Conservation (phyloP, 2,797 vertebrate species). For the Chrysocyon brachyurus region DNA sequence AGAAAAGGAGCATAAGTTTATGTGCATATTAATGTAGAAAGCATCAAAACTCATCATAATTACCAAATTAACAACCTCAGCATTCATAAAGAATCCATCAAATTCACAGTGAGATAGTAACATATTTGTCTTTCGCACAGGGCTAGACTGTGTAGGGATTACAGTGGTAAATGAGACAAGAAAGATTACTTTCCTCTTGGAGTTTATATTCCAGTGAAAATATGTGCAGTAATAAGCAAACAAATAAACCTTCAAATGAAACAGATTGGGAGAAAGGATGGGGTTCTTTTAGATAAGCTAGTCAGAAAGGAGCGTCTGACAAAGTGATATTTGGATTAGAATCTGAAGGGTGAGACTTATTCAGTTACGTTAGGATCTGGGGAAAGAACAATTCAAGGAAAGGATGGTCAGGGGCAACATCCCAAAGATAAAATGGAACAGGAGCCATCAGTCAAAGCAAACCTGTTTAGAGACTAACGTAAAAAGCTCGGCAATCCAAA, state of each 20-base stretch:
- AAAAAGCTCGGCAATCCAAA: not conserved
- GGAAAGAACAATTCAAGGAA: not conserved
- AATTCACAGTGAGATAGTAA: constrained; percentile 4
- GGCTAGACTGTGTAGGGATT: not conserved
- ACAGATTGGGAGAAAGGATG: not conserved
- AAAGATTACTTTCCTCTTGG: not conserved
- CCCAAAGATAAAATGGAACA: not conserved
- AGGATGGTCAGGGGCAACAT: not conserved
- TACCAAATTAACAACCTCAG: constrained; percentile 6
- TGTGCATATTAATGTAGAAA: not conserved
- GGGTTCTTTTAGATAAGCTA: not conserved
- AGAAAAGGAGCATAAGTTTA: not conserved
- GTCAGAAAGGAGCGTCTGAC: not conserved
- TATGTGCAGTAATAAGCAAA: not conserved
- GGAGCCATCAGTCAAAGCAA: not conserved
- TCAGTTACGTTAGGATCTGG: not conserved
- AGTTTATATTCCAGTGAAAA: not conserved
- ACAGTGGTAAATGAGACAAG: not conserved
- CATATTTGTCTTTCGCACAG: not conserved
- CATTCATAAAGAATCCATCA: not conserved
- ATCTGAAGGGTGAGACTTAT: not conserved
- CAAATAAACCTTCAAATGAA: not conserved
- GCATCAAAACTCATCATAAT: not conserved
- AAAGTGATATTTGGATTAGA: not conserved
- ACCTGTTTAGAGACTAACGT: not conserved